Percentiles rank a stretch among this genome's conserved stretches.
phyloP scores from a whole-genome alignment of 2,888 invertebrate genomes.

The Mythimna lalbum region DNA sequence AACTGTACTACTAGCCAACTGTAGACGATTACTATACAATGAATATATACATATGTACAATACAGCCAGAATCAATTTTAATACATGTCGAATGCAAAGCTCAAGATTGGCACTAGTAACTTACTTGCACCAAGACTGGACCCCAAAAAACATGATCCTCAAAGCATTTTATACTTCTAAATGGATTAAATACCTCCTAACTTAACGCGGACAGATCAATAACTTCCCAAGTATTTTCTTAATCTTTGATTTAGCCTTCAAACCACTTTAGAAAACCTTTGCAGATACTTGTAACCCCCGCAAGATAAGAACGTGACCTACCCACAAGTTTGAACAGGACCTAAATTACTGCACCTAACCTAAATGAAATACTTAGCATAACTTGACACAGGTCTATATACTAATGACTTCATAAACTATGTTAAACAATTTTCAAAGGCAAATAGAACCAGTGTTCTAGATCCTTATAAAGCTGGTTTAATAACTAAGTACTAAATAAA shows the following conservation, averaged over 20 bases:
- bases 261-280: neutral
- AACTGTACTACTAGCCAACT: too few species aligned
- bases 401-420: slow-evolving; percentile 22
- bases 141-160: neutral
- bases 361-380: slow-evolving; percentile 23
- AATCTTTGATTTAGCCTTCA: neutral
- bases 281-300: neutral
- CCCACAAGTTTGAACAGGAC: slow-evolving; percentile 16
- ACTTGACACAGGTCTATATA: slow-evolving; percentile 17
- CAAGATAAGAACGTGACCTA: neutral
- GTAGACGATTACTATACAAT: too few species aligned
- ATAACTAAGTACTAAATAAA: slow-evolving; percentile 16
- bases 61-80: neutral
- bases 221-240: too few species aligned
- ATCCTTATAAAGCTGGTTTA: slow-evolving; percentile 26
- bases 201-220: too few species aligned
- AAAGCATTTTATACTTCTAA: neutral
- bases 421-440: slow-evolving; percentile 23
- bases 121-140: too few species aligned
- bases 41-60: too few species aligned
- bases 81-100: neutral
- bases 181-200: too few species aligned
- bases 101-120: too few species aligned
- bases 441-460: slow-evolving; percentile 32
- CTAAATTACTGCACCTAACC: slow-evolving; percentile 18